These are phyloP conservation scores for Maniola hyperantus DNA, from an alignment of 2,888 invertebrate genomes.

Conservation along the genomic window DNA sequence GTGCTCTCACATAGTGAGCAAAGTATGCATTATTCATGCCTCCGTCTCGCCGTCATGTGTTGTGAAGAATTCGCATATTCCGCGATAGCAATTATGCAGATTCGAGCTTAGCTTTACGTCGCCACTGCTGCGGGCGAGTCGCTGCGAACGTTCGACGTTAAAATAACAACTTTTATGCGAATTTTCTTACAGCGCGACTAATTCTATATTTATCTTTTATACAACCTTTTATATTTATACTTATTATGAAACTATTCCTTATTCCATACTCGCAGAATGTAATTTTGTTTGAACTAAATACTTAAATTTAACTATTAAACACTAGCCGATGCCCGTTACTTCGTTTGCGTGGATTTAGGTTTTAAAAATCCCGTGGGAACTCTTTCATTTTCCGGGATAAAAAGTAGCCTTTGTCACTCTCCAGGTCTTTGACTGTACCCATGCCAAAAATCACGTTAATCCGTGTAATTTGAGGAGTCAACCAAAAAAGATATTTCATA, in stretches of 20 bases:
- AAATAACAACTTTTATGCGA: conserved; percentile 3
- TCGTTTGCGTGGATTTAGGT: too few relatives aligned
- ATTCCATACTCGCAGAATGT: not conserved
- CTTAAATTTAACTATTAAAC: too few relatives aligned
- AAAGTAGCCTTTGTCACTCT: too few relatives aligned
- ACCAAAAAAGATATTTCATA: too few relatives aligned
- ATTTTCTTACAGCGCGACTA: conserved; percentile 12
- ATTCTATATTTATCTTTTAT: not conserved
- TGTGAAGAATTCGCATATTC: conserved; percentile 21
- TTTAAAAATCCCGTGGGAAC: too few relatives aligned
- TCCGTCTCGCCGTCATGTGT: conserved; percentile 17
- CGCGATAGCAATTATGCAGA: conserved; percentile 22
- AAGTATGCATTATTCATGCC: conserved; percentile 20
- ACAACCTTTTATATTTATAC: not conserved
- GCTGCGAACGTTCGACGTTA: not conserved
- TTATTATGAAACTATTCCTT: not conserved
- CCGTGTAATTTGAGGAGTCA: too few relatives aligned
- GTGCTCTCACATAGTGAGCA: conserved; percentile 3
- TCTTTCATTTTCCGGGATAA: too few relatives aligned
- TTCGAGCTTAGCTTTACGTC: conserved; percentile 10
- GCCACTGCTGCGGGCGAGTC: not conserved
- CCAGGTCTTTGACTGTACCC: too few relatives aligned
- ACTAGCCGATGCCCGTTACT: too few relatives aligned
- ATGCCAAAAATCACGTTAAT: too few relatives aligned
- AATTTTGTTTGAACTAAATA: not conserved